These are phyloP conservation scores for Microtus ochrogaster DNA, from an alignment of 2,113 vertebrate genomes.

Conservation along the genomic window DNA sequence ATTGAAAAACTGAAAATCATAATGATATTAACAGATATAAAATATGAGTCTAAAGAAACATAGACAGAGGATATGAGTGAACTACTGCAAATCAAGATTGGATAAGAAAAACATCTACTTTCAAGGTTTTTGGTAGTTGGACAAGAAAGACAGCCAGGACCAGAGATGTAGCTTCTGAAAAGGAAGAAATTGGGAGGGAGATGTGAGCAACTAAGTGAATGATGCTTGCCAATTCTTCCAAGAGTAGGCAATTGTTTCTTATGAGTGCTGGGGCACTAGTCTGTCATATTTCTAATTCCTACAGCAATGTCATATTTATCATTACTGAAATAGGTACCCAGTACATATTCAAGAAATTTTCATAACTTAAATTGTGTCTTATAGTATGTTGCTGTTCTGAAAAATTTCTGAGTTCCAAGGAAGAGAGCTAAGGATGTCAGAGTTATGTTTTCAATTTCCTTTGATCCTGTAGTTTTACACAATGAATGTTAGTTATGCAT, in stretches of 20 bases:
- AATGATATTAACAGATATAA: not conserved
- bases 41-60: not conserved
- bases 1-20: not conserved
- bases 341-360: not conserved
- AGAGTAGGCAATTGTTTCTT: not conserved
- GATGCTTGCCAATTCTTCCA: not conserved
- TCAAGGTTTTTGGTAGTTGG: not conserved
- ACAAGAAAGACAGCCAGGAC: not conserved
- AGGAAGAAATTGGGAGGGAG: not conserved
- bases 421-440: not conserved
- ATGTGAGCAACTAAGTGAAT: not conserved
- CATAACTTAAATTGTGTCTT: not conserved
- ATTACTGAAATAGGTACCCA: not conserved
- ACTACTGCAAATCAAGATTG: not conserved
- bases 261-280: not conserved
- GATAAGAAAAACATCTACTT: not conserved
- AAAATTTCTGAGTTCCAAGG: not conserved
- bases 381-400: not conserved
- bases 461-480: not conserved
- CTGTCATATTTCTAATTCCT: not conserved
- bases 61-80: not conserved
- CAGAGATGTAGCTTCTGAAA: not conserved
- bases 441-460: not conserved
- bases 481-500: conserved; percentile 23
- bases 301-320: too few relatives aligned